Conservation (phyloP, 1,140 invertebrate genomes). For the Mercenaria mercenaria region DNA sequence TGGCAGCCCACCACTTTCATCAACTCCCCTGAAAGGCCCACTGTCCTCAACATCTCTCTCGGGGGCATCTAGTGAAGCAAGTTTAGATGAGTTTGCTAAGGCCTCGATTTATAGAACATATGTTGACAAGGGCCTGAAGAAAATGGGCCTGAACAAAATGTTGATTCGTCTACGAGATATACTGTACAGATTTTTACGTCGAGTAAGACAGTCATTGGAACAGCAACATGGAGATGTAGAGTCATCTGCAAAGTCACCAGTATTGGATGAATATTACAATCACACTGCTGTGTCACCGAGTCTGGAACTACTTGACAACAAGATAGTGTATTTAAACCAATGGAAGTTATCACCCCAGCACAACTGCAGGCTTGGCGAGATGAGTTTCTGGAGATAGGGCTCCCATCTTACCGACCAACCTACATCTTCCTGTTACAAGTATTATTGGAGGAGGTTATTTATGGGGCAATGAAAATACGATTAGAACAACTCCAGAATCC, state of each 20-base stretch:
- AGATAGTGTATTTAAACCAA: slow-evolving; percentile 38
- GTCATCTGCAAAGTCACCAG: not conserved
- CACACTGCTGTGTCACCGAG: slow-evolving; percentile 9
- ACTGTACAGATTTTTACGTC: slow-evolving; percentile 83
- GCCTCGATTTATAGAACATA: slow-evolving; percentile 89
- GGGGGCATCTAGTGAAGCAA: slow-evolving; percentile 83
- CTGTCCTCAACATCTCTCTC: slow-evolving; percentile 84
- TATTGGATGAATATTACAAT: not conserved
- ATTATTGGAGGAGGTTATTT: slow-evolving; percentile 94
- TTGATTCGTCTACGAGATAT: slow-evolving; percentile 84
- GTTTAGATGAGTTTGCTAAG: slow-evolving; percentile 79
- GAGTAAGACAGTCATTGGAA: slow-evolving; percentile 85
- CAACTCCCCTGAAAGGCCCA: slow-evolving; percentile 64
- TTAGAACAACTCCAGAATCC: slow-evolving; percentile 90
- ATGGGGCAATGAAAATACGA: slow-evolving; percentile 94
- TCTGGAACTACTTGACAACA: slow-evolving; percentile 66
- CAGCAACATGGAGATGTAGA: slow-evolving; percentile 60
- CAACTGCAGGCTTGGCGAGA: slow-evolving; percentile 92
- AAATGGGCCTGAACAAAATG: slow-evolving; percentile 92
- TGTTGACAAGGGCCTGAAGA: slow-evolving; percentile 95
- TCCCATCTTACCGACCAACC: slow-evolving; percentile 93
- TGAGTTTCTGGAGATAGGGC: slow-evolving; percentile 91
- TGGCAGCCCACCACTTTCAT: slow-evolving; percentile 55
- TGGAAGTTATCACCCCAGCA: slow-evolving; percentile 74
- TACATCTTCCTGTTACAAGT: slow-evolving; percentile 94